phyloP scores from a whole-genome alignment of 2,888 invertebrate species.

The Gandaritis pyraliata region DNA sequence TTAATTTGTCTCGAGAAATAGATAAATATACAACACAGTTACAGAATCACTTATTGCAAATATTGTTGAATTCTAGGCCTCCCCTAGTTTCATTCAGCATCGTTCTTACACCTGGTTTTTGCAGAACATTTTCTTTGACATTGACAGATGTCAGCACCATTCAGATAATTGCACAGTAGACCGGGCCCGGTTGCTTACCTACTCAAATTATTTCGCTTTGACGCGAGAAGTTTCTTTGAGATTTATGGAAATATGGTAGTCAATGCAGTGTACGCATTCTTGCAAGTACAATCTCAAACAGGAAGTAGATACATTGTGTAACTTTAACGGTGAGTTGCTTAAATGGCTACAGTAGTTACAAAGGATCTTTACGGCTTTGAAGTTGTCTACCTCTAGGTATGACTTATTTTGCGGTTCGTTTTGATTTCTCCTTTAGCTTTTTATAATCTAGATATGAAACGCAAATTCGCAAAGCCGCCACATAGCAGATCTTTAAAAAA shows the following conservation, averaged over 20 bases:
- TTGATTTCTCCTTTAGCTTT: too few species aligned
- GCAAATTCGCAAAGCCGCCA: too few species aligned
- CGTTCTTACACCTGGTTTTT: slow-evolving; percentile 25
- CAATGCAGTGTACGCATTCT: slow-evolving; percentile 22
- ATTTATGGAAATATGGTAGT: slow-evolving; percentile 27
- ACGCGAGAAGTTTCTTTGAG: slow-evolving; percentile 29
- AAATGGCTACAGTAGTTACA: not conserved
- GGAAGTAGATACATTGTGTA: slow-evolving; percentile 7
- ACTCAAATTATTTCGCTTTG: slow-evolving; percentile 30
- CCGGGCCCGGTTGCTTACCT: too few species aligned
- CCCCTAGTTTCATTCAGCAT: too few species aligned
- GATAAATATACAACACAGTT: too few species aligned
- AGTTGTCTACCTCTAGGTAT: not conserved
- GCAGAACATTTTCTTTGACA: slow-evolving; percentile 25
- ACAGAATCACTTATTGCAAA: too few species aligned
- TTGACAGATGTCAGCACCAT: slow-evolving; percentile 24
- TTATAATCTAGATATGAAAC: too few species aligned
- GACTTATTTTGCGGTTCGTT: too few species aligned
- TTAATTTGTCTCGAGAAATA: too few species aligned
- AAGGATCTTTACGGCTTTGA: not conserved
- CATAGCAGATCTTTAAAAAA: too few species aligned
- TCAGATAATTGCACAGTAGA: slow-evolving; percentile 23
- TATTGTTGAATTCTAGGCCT: too few species aligned
- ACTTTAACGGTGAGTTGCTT: not conserved
- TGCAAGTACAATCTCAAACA: not conserved